A percentile compares a stretch with the other conserved stretches of the same genome.
Conservation (phyloP, 1,140 invertebrate species). For the Trichogramma pretiosum region DNA sequence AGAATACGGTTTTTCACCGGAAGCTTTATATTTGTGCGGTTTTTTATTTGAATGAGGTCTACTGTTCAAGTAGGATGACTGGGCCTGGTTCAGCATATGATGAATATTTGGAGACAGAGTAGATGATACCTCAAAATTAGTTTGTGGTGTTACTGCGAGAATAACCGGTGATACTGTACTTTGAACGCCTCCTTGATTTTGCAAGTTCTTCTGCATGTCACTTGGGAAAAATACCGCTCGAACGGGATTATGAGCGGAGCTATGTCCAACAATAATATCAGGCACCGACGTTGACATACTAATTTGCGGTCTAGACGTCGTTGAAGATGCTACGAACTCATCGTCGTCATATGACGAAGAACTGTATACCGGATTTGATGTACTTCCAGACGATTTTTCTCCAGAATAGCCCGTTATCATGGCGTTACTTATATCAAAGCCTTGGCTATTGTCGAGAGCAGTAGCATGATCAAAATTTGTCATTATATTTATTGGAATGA, state of each 20-base stretch:
- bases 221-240: slow-evolving; percentile 30
- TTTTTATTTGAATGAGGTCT: too few relatives aligned
- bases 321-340: slow-evolving; percentile 17
- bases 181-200: slow-evolving; percentile 29
- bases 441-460: slow-evolving; percentile 37
- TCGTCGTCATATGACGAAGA: slow-evolving; percentile 18
- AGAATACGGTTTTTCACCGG: too few relatives aligned
- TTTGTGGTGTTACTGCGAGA: slow-evolving; percentile 28
- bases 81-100: slow-evolving; percentile 23
- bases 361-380: slow-evolving; percentile 28
- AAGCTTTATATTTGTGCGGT: too few relatives aligned
- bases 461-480: slow-evolving; percentile 38
- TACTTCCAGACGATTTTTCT: slow-evolving; percentile 25
- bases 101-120: slow-evolving; percentile 22
- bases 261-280: slow-evolving; percentile 40
- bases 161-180: slow-evolving; percentile 32
- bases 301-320: slow-evolving; percentile 7
- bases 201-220: slow-evolving; percentile 24
- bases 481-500: slow-evolving; percentile 36
- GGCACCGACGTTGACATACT: slow-evolving; percentile 25
- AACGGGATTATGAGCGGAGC: slow-evolving; percentile 29
- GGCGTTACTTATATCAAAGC: slow-evolving; percentile 38
- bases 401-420: slow-evolving; percentile 30
- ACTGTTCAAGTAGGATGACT: slow-evolving; percentile 23
- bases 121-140: slow-evolving; percentile 22